Conservation (phyloP, 2,113 vertebrate genomes). For the Mellivora capensis region DNA sequence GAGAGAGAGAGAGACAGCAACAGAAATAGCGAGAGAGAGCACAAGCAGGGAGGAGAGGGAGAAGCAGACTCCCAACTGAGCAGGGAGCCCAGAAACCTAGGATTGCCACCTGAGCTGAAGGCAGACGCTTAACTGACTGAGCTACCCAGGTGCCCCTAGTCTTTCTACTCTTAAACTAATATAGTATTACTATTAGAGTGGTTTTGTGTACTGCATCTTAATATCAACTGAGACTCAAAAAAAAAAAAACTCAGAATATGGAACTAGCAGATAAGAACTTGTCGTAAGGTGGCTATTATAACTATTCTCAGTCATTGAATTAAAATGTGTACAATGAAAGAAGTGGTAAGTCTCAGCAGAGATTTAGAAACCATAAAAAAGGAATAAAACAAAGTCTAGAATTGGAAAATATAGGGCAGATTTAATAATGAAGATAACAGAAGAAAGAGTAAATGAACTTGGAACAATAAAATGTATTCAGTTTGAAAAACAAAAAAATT, state of each 20-base stretch:
- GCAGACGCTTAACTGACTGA: too few species aligned
- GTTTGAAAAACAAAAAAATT: background rate
- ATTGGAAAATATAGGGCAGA: background rate
- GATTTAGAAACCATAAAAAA: background rate
- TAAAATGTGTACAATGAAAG: background rate
- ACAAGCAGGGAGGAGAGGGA: too few species aligned
- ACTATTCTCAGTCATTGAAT: background rate
- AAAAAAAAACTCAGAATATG: background rate
- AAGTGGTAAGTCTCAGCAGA: background rate
- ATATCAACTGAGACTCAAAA: background rate
- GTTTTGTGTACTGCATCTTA: background rate
- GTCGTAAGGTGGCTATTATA: background rate
- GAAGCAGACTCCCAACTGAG: too few species aligned
- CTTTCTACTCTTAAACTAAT: background rate
- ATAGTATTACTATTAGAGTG: background rate
- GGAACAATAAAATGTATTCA: background rate
- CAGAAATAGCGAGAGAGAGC: background rate
- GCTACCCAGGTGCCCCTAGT: too few species aligned
- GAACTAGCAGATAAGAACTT: background rate
- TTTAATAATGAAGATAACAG: background rate
- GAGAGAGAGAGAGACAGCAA: background rate
- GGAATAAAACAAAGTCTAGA: background rate
- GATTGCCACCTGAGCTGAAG: too few species aligned
- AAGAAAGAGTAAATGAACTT: background rate
- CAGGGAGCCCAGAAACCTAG: too few species aligned